Conservation (phyloP, 1,140 invertebrate genomes). For the Calephelis nemesis region DNA sequence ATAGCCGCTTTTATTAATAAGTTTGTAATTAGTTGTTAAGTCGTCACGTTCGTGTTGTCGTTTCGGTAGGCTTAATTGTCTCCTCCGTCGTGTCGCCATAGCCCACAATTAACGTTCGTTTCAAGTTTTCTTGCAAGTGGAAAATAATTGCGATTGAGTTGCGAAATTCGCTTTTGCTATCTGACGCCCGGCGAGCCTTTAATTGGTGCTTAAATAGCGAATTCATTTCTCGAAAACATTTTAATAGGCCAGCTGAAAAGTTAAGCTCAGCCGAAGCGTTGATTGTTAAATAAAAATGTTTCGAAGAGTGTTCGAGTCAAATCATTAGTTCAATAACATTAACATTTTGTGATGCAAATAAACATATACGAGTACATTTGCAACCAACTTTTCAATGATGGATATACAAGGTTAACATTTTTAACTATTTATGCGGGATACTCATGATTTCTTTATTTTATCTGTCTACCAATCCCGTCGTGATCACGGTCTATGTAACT, state of each 20-base stretch:
- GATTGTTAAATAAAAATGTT: conserved; percentile 19
- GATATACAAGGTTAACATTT: too few species aligned
- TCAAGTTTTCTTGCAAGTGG: conserved; percentile 63
- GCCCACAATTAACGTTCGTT: conserved; percentile 63
- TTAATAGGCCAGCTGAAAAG: conserved; percentile 34
- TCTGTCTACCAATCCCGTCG: too few species aligned
- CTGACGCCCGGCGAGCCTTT: conserved; percentile 54
- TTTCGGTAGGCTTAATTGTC: conserved; percentile 30
- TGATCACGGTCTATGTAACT: too few species aligned
- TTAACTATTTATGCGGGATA: too few species aligned
- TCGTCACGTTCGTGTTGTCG: conserved; percentile 24
- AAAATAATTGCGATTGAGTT: conserved; percentile 72
- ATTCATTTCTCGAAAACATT: conserved; percentile 59
- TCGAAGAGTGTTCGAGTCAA: not conserved
- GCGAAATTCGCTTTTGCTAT: conserved; percentile 60
- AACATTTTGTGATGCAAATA: too few species aligned
- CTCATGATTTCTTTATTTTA: too few species aligned
- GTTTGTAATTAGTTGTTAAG: conserved; percentile 15
- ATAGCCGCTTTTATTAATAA: conserved; percentile 8
- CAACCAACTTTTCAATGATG: too few species aligned
- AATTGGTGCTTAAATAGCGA: conserved; percentile 70
- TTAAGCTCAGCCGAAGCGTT: conserved; percentile 22
- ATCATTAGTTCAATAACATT: not conserved
- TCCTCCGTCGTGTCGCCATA: conserved; percentile 31
- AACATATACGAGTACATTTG: too few species aligned